phyloP scores from a whole-genome alignment of 2,113 vertebrate genomes.

The Proteles cristata region DNA sequence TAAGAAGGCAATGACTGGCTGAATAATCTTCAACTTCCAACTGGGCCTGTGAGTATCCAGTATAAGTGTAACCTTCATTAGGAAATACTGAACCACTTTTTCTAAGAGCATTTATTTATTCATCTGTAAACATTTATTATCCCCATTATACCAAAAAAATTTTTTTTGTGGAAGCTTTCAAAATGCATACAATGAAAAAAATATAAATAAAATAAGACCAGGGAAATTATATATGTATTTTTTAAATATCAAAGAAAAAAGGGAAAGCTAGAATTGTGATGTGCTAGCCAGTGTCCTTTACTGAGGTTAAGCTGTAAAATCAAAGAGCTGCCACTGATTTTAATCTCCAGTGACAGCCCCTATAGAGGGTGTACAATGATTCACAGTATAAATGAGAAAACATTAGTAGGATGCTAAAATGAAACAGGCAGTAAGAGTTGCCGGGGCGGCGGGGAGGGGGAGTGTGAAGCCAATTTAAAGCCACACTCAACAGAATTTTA shows the following conservation, averaged over 20 bases:
- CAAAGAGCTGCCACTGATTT: constrained; percentile 15
- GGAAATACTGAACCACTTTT: background rate
- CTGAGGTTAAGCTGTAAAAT: background rate
- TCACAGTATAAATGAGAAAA: constrained; percentile 28
- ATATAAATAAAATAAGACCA: constrained; percentile 10
- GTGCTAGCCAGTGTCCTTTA: background rate
- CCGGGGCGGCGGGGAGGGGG: background rate
- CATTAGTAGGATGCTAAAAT: background rate
- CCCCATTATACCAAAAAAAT: background rate
- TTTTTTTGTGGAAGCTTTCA: background rate
- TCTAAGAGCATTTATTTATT: background rate
- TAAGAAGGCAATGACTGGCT: background rate
- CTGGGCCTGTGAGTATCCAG: background rate
- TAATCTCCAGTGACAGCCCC: constrained; percentile 32
- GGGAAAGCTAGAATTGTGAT: background rate
- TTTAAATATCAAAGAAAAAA: constrained; percentile 44
- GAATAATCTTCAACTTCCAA: background rate
- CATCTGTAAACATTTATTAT: constrained; percentile 10
- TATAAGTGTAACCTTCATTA: background rate
- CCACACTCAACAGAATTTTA: constrained; percentile 5
- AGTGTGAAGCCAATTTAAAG: background rate
- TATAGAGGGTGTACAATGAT: background rate
- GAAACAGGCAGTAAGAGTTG: background rate
- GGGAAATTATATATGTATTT: background rate
- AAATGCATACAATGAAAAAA: constrained; percentile 3